Base-by-base conservation (phyloP, 2,888 invertebrate species). In the Bellardia bayeri region DNA sequence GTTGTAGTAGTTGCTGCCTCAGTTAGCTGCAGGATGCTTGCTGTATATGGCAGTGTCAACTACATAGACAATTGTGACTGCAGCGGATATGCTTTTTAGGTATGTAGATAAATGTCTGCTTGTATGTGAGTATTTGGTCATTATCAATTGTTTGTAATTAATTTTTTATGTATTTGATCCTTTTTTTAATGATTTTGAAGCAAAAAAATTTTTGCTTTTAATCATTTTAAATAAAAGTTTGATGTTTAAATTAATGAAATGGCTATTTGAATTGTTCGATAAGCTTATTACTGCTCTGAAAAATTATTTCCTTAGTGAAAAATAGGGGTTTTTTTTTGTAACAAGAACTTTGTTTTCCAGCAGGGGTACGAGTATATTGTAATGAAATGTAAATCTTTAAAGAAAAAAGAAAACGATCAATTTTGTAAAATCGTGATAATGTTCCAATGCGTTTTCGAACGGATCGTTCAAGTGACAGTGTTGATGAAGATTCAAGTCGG, bases 21-120 rank as follows among this genome's bases (percentile, higher is more conserved):
- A 40, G 68, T 49, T 40, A 49, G 64, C 80, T 33, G 74, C 71
- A 83, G 80, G 58, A 79, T 71, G 7, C 37, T 64, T 45, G 82
- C 23, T 64, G 58, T n/a, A 61, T 54, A 54, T 79, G 69, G 40
- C 54, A 58, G 51, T 66, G 61, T 40, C 63, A 40, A 79, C 42
- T 49, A 16, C 76, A 76, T 56, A 75, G 63, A 83, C 51, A 87
- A 81, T 40, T 78, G 71, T 33, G 56, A 76, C 63, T 82, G 76
- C 79, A 87, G 76, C 78, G 84, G 84, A 83, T 68, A 78, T 69
- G 66, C 30, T 42, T 63, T 37, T 69, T 6, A 16, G 64, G 9
- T 33, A 30, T 69, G 11, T 51, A 64, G 61, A 2, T 13, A 49
- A 11, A 23, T 56, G 23, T 3, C 23, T 23, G 13, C 30, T 9